A percentile compares a stretch with the other conserved stretches of the same genome.
Conservation (phyloP, 1,140 invertebrate species). For the Linepithema humile region DNA sequence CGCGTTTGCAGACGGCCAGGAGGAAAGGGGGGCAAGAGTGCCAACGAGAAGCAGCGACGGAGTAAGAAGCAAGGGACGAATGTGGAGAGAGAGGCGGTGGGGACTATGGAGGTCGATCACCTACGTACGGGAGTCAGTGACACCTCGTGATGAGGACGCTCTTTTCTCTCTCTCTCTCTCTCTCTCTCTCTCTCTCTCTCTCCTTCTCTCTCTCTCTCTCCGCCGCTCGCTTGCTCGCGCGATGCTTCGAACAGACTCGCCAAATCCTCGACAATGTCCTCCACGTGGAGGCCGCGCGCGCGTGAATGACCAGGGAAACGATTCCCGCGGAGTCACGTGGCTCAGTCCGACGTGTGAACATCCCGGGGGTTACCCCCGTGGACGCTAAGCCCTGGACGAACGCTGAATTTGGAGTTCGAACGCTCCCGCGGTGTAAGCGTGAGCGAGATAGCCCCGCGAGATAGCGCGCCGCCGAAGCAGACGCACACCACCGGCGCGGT, state of each 20-base stretch:
- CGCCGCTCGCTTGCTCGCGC: background rate
- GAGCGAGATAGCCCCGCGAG: background rate
- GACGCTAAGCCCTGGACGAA: background rate
- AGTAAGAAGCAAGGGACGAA: slow-evolving; percentile 53
- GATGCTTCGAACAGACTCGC: slow-evolving; percentile 24
- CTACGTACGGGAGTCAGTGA: slow-evolving; percentile 84
- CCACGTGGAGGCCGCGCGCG: slow-evolving; percentile 58
- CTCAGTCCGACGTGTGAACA: slow-evolving; percentile 6
- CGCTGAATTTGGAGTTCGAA: background rate
- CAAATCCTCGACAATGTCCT: slow-evolving; percentile 53
- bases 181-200: background rate
- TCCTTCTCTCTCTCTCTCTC: slow-evolving; percentile 5
- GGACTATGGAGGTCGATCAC: slow-evolving; percentile 84
- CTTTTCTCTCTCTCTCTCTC: slow-evolving; percentile 66
- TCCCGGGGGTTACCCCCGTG: background rate
- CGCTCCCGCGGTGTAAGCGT: background rate
- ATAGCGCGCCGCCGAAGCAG: no score
- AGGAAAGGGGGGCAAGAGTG: slow-evolving; percentile 65
- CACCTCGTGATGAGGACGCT: slow-evolving; percentile 80
- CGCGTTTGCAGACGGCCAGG: slow-evolving; percentile 68
- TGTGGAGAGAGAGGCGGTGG: slow-evolving; percentile 68
- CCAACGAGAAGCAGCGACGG: slow-evolving; percentile 59
- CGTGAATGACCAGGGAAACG: slow-evolving; percentile 14
- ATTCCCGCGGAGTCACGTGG: slow-evolving; percentile 47
- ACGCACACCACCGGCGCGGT: no score